phyloP scores from a whole-genome alignment of 2,797 vertebrate genomes.

The Lemur catta region DNA sequence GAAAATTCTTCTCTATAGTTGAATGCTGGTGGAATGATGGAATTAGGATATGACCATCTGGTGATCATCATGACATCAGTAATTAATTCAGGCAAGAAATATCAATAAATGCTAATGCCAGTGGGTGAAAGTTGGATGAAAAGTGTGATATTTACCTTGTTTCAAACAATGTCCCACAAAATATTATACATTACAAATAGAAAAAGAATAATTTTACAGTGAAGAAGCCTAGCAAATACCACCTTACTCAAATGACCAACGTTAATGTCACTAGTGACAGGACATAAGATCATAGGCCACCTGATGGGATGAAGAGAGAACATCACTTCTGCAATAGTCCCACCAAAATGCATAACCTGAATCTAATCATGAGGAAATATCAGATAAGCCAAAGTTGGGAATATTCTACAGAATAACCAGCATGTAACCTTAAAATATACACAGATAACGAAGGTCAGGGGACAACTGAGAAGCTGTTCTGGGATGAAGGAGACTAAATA shows the following conservation, averaged over 20 bases:
- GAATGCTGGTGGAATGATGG: neutral
- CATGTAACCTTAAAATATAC: neutral
- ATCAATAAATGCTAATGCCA: neutral
- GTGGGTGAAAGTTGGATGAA: neutral
- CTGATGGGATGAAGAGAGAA: neutral
- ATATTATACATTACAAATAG: neutral
- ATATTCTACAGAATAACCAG: neutral
- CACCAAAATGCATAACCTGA: neutral
- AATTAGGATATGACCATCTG: neutral
- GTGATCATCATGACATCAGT: neutral
- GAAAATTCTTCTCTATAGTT: neutral
- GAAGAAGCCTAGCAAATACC: neutral
- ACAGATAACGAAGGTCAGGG: neutral
- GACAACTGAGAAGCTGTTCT: neutral
- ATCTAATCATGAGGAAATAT: neutral
- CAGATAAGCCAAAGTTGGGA: neutral
- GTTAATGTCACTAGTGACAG: neutral
- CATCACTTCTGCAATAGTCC: neutral
- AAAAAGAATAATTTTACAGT: neutral
- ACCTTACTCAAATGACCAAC: neutral
- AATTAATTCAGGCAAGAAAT: neutral
- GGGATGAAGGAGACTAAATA: neutral
- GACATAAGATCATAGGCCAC: neutral
- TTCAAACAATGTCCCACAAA: neutral
- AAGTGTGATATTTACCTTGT: neutral